Conservation (phyloP, 2,113 vertebrate genomes). For the Formicarius rufipectus region DNA sequence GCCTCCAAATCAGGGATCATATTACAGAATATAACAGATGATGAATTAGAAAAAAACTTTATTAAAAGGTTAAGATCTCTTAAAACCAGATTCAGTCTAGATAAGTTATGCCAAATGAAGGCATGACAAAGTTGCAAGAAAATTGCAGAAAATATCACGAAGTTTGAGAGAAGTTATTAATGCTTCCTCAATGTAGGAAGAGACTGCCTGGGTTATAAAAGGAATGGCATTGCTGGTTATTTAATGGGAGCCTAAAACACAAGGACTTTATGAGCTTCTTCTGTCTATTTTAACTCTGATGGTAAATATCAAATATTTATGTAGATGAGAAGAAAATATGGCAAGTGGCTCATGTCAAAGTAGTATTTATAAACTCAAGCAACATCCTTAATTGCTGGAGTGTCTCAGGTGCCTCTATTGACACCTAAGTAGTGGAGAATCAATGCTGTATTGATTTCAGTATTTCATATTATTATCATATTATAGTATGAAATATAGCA, state of each 20-base stretch:
- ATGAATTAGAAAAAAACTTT: background rate
- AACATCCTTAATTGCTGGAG: background rate
- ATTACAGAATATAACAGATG: slow-evolving; percentile 7
- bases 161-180: background rate
- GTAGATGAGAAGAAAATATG: background rate
- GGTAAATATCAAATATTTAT: background rate
- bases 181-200: background rate
- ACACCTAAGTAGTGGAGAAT: background rate
- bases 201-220: background rate
- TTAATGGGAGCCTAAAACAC: background rate
- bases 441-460: background rate
- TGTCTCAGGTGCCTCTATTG: background rate
- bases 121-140: background rate
- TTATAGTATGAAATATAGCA: too few species aligned
- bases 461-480: too few species aligned
- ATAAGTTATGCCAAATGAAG: background rate
- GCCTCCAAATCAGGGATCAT: background rate
- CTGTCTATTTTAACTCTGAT: background rate
- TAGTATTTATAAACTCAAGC: background rate
- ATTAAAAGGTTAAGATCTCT: slow-evolving; percentile 21
- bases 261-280: background rate
- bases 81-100: background rate
- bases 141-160: background rate
- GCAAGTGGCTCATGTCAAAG: background rate
- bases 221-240: background rate